A percentile compares a stretch with the other conserved stretches of the same genome.
Evolutionary conservation across 1,140 invertebrate genomes (phyloP).

Genomic region (Heliconius congener): DNA sequence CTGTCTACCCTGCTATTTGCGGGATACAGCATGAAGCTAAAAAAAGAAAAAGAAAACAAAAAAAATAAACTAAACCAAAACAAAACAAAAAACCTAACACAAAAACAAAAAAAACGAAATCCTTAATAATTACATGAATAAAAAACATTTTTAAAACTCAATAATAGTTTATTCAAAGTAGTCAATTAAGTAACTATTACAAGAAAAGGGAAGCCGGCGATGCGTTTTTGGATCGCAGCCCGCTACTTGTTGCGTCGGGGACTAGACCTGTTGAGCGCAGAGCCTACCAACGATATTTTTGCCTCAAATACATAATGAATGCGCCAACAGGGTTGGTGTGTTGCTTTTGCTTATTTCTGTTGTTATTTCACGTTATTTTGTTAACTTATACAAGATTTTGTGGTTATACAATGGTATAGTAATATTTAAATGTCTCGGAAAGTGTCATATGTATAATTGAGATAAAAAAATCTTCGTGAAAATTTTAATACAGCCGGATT

Average conservation of each 20-base stretch:
- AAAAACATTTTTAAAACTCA: not conserved
- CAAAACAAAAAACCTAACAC: not conserved
- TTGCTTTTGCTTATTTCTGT: not conserved
- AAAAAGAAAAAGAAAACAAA: not conserved
- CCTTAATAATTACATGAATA: not conserved
- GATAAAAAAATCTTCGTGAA: no score
- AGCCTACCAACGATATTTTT: conserved; percentile 71
- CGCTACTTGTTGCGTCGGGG: conserved; percentile 73
- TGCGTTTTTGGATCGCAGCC: conserved; percentile 79
- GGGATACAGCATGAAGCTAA: no score
- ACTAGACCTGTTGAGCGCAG: conserved; percentile 66
- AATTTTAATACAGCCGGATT: no score
- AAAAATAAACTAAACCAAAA: not conserved
- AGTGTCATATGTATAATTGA: no score
- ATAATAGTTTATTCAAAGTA: conserved; percentile 42
- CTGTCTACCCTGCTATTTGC: no score
- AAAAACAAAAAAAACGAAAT: not conserved
- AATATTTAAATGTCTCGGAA: no score
- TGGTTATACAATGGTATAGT: no score
- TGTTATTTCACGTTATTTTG: conserved; percentile 21
- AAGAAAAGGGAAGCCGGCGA: conserved; percentile 47
- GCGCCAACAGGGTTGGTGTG: conserved; percentile 37
- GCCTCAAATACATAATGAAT: conserved; percentile 77
- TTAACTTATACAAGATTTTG: no score
- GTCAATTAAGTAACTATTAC: conserved; percentile 48